Evolutionary conservation across 1,140 invertebrate species (phyloP).

Genomic region (Thrips palmi): DNA sequence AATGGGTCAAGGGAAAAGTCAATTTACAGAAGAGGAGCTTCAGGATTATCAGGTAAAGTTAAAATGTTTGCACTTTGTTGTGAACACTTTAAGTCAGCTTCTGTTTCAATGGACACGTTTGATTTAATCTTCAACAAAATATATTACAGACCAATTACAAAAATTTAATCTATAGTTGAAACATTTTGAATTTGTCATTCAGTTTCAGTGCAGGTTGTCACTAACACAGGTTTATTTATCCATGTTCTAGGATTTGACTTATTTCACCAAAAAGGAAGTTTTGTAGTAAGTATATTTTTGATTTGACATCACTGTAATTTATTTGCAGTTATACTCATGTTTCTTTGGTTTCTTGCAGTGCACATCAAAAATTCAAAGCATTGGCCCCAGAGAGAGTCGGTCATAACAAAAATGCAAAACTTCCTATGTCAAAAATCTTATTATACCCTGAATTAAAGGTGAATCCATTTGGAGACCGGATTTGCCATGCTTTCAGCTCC

Average conservation of each 20-base stretch:
- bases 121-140: not conserved
- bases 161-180: constrained; percentile 2
- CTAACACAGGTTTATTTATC: constrained; percentile 16
- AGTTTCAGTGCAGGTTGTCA: not conserved
- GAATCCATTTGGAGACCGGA: constrained; percentile 77
- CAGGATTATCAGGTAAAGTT: constrained; percentile 68
- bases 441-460: constrained; percentile 58
- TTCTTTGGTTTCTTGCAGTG: constrained; percentile 35
- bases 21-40: constrained; percentile 71
- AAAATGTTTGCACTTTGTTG: constrained; percentile 5
- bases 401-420: constrained; percentile 68
- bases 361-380: constrained; percentile 71
- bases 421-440: constrained; percentile 62
- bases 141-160: not conserved
- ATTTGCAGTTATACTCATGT: constrained; percentile 3
- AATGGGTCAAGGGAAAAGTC: constrained; percentile 65
- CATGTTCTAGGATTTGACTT: constrained; percentile 66
- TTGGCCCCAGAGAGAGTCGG: constrained; percentile 66
- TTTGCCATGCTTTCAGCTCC: constrained; percentile 87
- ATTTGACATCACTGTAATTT: constrained; percentile 7
- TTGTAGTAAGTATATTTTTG: constrained; percentile 52
- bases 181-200: not conserved
- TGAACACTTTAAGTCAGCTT: not conserved
- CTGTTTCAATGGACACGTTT: too few relatives aligned
- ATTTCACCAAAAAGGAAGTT: constrained; percentile 80